Evolutionary conservation across 2,113 vertebrate genomes (phyloP).

Genomic region (Oxygymnocypris stewartii): DNA sequence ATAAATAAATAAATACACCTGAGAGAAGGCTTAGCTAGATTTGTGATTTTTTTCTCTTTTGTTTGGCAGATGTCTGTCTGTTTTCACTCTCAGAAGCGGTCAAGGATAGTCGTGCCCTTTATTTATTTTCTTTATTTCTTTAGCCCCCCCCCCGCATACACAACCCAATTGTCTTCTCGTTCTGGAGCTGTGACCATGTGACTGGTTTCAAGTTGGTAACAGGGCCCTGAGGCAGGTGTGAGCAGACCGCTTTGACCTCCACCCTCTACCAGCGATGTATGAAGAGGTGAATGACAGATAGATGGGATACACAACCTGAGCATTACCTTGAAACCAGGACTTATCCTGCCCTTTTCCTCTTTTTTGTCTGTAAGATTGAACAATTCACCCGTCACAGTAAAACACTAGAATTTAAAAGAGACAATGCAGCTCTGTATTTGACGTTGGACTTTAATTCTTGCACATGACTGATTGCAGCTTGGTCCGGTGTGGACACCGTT

Average conservation of each 20-base stretch:
- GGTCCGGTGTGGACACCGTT: conserved; percentile 13
- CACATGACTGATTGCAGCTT: conserved; percentile 44
- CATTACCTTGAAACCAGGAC: conserved; percentile 42
- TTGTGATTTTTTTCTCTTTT: neutral
- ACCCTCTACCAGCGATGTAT: conserved; percentile 36
- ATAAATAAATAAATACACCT: neutral
- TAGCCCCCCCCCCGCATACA: too few relatives aligned
- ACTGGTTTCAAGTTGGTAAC: conserved; percentile 27
- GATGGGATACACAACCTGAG: conserved; percentile 47
- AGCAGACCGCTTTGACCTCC: conserved; percentile 37
- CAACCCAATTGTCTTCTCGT: conserved; percentile 20
- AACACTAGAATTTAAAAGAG: conserved; percentile 36
- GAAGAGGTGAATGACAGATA: conserved; percentile 47
- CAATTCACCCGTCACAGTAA: conserved; percentile 54
- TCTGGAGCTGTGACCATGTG: conserved; percentile 25
- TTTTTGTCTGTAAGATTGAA: conserved; percentile 42
- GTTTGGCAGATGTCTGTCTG: conserved; percentile 9
- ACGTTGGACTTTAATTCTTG: conserved; percentile 18
- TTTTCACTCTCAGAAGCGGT: neutral
- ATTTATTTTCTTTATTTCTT: too few relatives aligned
- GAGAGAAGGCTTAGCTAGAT: neutral
- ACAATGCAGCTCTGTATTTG: conserved; percentile 13
- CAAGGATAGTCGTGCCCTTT: neutral
- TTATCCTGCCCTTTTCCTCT: conserved; percentile 48
- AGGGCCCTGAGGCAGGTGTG: conserved; percentile 26